Evolutionary conservation across 2,113 vertebrate genomes (phyloP), one percentile per base, ranked within the genome.

Genomic region (Hippocampus barbouri): DNA sequence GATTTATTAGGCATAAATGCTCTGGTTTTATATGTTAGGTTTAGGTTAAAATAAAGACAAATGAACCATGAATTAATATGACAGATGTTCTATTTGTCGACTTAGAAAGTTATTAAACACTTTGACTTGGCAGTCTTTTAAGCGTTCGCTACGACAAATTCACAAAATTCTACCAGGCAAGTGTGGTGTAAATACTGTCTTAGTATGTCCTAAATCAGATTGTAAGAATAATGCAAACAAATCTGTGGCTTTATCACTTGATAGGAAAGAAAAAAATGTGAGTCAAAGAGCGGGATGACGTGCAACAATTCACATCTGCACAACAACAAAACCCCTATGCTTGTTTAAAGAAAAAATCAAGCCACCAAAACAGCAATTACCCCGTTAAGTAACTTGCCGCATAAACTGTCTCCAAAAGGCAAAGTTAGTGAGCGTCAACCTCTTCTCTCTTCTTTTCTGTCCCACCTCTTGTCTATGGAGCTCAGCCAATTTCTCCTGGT

Each of bases 401-500:
- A 8, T 10, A 40, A 69, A n/a, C 27, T 61, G 41, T 72, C 72
- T 71, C 41, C 49, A 68, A 45, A 62, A 47, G 60, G 60, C 69
- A 65, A 43, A 34, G 53, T 27, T 45, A 27, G 30, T 59, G 71
- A 68, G 65, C 74, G 68, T 71, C 72, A 38, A 9, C 23, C 30
- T 21, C 70, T 82, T 80, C 94, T 92, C 70, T 4, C 53, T 65
- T 82, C 64, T 62, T 68, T 67, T 69, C 70, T 38, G 20, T 72
- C 88, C 81, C 86, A 90, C 90, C 90, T 98, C 95, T 78, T 89
- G 78, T 43, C 91, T 88, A 73, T 96, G 95, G 53, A 94, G 89
- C 68, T 96, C 94, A 12, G 94, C 93, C 5, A 93, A 81, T 64
- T 94, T 94, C 90, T 97, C 96, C 86, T 96, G 96, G 56, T 95